These are phyloP conservation scores for Apogon talboti DNA, from an alignment of 2,797 vertebrate species.

Conservation along the genomic window DNA sequence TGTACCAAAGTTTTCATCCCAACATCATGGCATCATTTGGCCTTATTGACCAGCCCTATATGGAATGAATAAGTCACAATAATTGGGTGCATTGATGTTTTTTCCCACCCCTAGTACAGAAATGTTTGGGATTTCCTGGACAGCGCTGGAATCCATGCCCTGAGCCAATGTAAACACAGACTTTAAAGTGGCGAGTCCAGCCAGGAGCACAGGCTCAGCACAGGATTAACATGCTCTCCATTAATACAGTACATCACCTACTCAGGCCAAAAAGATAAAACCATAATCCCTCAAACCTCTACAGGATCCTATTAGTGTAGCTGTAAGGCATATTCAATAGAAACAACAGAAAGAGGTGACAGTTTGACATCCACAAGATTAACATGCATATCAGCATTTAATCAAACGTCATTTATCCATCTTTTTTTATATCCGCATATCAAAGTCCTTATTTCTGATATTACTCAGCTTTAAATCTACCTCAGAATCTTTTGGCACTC, in stretches of 20 bases:
- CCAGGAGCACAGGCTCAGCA: not conserved
- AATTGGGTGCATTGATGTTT: too few relatives aligned
- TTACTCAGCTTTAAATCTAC: too few relatives aligned
- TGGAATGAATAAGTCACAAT: too few relatives aligned
- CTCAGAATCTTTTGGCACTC: not conserved
- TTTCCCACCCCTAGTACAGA: too few relatives aligned
- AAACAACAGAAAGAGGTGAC: not conserved
- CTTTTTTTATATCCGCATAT: too few relatives aligned
- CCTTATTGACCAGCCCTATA: too few relatives aligned
- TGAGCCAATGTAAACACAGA: constrained; percentile 28
- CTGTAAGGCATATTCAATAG: constrained; percentile 1
- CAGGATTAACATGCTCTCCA: constrained; percentile 39
- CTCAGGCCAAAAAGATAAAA: constrained; percentile 37
- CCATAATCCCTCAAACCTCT: constrained; percentile 41
- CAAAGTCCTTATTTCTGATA: too few relatives aligned
- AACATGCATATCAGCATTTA: too few relatives aligned
- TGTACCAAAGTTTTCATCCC: too few relatives aligned
- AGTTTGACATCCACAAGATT: not conserved
- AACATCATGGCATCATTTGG: too few relatives aligned
- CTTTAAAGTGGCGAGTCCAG: constrained; percentile 11
- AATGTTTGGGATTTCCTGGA: not conserved
- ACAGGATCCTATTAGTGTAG: constrained; percentile 36
- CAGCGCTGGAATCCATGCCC: not conserved
- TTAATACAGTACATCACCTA: constrained; percentile 21
- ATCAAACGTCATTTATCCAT: too few relatives aligned